Percentiles rank a stretch among this genome's conserved stretches.
These are phyloP conservation scores for Callinectes sapidus DNA, from an alignment of 2,888 invertebrate genomes.

Conservation along the genomic window DNA sequence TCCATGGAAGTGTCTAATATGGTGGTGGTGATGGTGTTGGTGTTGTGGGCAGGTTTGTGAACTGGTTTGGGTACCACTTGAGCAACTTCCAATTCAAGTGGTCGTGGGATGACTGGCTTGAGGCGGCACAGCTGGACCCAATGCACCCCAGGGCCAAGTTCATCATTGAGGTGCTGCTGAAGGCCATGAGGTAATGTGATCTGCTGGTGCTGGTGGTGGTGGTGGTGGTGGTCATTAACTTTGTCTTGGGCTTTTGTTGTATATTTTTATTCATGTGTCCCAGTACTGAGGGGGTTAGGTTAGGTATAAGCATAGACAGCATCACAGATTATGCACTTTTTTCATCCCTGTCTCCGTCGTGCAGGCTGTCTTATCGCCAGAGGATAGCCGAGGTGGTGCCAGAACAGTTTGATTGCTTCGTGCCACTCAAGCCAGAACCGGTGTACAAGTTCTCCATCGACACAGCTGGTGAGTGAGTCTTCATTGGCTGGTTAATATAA, in stretches of 20 bases:
- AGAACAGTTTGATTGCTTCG: constrained; percentile 87
- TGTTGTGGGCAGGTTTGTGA: constrained; percentile 85
- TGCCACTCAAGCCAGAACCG: constrained; percentile 90
- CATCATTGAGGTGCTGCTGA: constrained; percentile 92
- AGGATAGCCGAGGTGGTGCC: constrained; percentile 95
- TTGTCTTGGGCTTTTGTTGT: too few relatives aligned
- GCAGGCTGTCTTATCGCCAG: constrained; percentile 91
- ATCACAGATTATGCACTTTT: not conserved
- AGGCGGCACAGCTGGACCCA: constrained; percentile 86
- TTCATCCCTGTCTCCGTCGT: not conserved
- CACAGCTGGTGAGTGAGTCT: constrained; percentile 85
- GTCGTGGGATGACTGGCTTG: constrained; percentile 99
- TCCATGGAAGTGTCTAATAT: not conserved
- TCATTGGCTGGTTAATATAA: too few relatives aligned
- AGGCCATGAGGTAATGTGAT: constrained; percentile 92
- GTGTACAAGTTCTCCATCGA: constrained; percentile 93
- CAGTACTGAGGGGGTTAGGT: not conserved
- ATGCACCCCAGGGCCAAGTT: constrained; percentile 97
- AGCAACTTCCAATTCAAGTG: constrained; percentile 99
- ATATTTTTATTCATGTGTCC: too few relatives aligned
- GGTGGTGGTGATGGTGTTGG: not conserved
- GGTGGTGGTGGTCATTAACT: not conserved
- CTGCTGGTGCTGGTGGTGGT: too few relatives aligned
- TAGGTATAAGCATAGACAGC: not conserved
- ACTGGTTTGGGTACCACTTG: constrained; percentile 98